Base-by-base conservation (phyloP, 2,888 invertebrate species). In the Cataglyphis rosenhaueri region DNA sequence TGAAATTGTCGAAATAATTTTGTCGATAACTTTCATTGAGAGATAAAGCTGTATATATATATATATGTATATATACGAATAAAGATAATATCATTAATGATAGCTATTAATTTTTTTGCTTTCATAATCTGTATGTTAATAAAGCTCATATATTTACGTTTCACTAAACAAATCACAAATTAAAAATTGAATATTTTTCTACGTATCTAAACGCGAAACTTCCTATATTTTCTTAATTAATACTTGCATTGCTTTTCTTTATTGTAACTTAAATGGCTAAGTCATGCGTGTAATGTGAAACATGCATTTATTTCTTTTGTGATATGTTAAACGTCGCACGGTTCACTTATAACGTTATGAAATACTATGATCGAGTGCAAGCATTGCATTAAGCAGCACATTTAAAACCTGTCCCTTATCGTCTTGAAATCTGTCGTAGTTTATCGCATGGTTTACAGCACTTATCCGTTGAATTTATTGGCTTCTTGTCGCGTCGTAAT, bases 291-390 rank as follows among this genome's bases (percentile, higher is more conserved):
- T 66, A 66, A 66, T 18, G 5, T 57, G 78, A 78, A 57, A 70
- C 57, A 38, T 21, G 59, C 29, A 29, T 21, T 78, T 32, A 70
- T 59, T 70, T 59, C 78, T 70, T 70, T 59, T 15, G 57, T 57
- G 68, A 68, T 52, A 44, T 70, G 78, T 59, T 70, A 78, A 78
- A 59, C 78, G 41, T 29, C 76, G 41, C 21, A 57, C 57, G 38
- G 57, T 70, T 57, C 78, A 78, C 76, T 78, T 57, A 78, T 68
- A 25, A 70, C 44, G 59, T 79, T 79, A 79, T 44, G 78, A 79
- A 71, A 70, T 61, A 79, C 35, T 18, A 15, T 59, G 78, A 78
- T 78, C 78, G 78, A 70, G 44, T 44, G 59, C 32, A 35, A 70
- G 59, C 78, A 44, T 68, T 78, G 70, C 57, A 59, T 78, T 78